A percentile compares a stretch with the other conserved stretches of the same genome.
phyloP scores from a whole-genome alignment of 1,140 invertebrate genomes.

The Hycleus phaleratus region DNA sequence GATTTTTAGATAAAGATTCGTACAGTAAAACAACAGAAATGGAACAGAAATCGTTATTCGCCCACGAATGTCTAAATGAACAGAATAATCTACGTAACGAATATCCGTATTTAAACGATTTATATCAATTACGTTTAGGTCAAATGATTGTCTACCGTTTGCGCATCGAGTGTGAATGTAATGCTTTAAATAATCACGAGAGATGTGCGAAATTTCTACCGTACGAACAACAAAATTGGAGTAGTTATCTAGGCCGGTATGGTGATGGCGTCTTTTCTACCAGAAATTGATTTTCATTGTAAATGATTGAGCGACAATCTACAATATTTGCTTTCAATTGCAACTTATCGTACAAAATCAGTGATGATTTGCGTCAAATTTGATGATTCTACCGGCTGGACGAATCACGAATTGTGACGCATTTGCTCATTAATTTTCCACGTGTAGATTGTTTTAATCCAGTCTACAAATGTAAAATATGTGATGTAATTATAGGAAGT shows the following conservation, averaged over 20 bases:
- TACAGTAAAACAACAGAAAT: slow-evolving; percentile 20
- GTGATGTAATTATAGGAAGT: too few species aligned
- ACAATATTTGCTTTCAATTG: too few species aligned
- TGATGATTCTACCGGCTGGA: too few species aligned
- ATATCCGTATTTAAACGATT: slow-evolving; percentile 41
- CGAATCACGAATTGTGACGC: too few species aligned
- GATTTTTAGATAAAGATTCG: neutral
- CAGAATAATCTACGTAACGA: slow-evolving; percentile 36
- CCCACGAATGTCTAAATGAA: slow-evolving; percentile 41
- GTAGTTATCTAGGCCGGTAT: slow-evolving; percentile 42
- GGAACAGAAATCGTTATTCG: slow-evolving; percentile 24
- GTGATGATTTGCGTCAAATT: too few species aligned
- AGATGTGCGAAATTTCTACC: slow-evolving; percentile 44
- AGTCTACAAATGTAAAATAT: too few species aligned
- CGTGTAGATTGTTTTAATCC: neutral
- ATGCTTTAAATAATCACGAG: slow-evolving; percentile 40
- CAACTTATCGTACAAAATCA: too few species aligned
- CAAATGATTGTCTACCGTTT: slow-evolving; percentile 51
- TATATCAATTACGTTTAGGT: slow-evolving; percentile 42
- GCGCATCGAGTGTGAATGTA: slow-evolving; percentile 46
- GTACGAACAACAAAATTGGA: slow-evolving; percentile 45
- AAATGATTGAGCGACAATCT: too few species aligned
- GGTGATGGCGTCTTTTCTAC: slow-evolving; percentile 45
- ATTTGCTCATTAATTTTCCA: too few species aligned
- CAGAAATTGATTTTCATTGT: slow-evolving; percentile 4